Evolutionary conservation across 1,140 invertebrate species (phyloP), one percentile per base, ranked within the genome.

Genomic region (Zelostemma sp.): DNA sequence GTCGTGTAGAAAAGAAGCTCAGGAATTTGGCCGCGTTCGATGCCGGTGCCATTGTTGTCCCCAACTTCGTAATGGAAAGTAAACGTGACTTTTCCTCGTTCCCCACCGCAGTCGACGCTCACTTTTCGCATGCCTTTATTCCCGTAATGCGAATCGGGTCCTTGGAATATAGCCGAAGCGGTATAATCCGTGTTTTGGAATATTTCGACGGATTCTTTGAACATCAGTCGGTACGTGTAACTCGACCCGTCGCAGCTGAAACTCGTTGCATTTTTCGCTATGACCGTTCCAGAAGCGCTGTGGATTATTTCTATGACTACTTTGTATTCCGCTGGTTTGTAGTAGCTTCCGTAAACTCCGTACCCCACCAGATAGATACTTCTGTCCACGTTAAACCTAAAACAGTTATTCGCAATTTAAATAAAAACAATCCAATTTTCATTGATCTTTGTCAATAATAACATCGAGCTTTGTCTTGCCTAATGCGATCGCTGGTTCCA

Each of bases 21-120:
- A 6, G 95, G 95, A 73, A 96, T 95, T 83, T 97, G 95, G 57
- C 95, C 95, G 82, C 95, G 93, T 78, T 97, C 95, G 0, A 95
- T 92, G 1, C 93, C 93, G 0, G 95, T 96, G 8, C 95, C 95
- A 81, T 97, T 97, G 80, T 96, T 96, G 78, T 95, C 95, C 15
- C 93, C 94, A 14, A 93, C 90, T 9, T 93, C 93, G 77, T 93
- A 95, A 0, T 91, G 92, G 81, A 96, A 97, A 79, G 94, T 91
- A 80, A 96, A 96, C 6, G 91, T 93, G 1, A 95, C 90, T 78
- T 91, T 91, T 5, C 88, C 87, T 25, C 90, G 90, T 62, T 89
- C 90, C 35, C 89, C 88, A 60, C 91, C 89, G 73, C 91, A 91
- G 78, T 95, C 93, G 1, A 94, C 89, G 0, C 89, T 89, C 0